Evolutionary conservation across 1,140 invertebrate genomes (phyloP).

Genomic region (Ptiloglossa arizonensis): DNA sequence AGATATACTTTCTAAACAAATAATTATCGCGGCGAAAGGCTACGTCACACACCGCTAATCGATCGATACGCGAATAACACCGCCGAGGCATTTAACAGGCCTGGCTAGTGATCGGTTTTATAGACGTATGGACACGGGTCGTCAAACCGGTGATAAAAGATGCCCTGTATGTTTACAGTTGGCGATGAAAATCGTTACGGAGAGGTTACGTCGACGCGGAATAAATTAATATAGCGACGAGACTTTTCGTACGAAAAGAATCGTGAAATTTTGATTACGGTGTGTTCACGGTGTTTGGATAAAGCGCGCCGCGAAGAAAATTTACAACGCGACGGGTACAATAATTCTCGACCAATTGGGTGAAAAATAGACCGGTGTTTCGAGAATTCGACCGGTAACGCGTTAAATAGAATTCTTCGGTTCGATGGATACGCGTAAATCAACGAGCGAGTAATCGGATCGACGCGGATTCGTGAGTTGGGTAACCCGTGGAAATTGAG

Average conservation of each 20-base stretch:
- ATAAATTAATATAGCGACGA: background rate
- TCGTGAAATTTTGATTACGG: background rate
- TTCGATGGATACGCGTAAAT: background rate
- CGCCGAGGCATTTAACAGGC: background rate
- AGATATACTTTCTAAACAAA: conserved; percentile 36
- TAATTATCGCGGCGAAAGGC: conserved; percentile 25
- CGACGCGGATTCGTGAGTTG: background rate
- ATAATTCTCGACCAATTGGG: background rate
- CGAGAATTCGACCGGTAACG: background rate
- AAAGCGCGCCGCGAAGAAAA: background rate
- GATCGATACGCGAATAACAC: conserved; percentile 22
- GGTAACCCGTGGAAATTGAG: background rate
- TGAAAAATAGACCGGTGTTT: background rate
- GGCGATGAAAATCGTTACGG: background rate
- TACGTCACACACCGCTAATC: conserved; percentile 18
- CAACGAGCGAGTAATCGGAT: background rate
- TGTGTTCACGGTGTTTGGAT: no score
- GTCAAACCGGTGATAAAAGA: background rate
- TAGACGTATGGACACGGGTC: background rate
- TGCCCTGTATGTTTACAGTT: background rate
- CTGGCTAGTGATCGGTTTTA: conserved; percentile 7
- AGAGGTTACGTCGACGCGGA: background rate
- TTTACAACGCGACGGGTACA: background rate
- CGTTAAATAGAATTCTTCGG: background rate
- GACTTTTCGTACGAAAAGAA: background rate